phyloP scores from a whole-genome alignment of 2,797 vertebrate genomes.

The Leptoclinus maculatus region DNA sequence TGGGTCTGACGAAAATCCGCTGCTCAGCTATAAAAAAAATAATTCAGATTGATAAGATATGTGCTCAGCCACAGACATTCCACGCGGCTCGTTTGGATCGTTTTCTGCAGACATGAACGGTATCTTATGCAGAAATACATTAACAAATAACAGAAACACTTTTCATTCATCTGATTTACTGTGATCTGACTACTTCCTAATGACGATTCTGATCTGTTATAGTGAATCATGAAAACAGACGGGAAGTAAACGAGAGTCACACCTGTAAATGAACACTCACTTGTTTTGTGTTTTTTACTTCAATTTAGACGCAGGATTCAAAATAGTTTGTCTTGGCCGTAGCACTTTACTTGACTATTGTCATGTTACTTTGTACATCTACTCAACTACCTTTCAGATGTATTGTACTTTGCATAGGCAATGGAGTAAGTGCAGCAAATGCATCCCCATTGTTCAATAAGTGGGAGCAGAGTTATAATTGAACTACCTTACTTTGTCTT shows the following conservation, averaged over 20 bases:
- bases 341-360: neutral
- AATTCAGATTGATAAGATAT: slow-evolving; percentile 52
- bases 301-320: neutral
- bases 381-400: too few species aligned
- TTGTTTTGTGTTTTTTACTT: neutral
- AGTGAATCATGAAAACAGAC: neutral
- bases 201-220: neutral
- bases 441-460: neutral
- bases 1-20: slow-evolving; percentile 48
- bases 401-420: neutral
- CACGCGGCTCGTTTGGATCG: slow-evolving; percentile 13
- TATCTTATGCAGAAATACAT: neutral
- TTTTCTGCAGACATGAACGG: slow-evolving; percentile 14
- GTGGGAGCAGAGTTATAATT: neutral
- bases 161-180: neutral
- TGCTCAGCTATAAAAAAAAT: slow-evolving; percentile 41
- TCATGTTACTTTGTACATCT: too few species aligned
- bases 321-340: neutral
- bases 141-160: neutral
- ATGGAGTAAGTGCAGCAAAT: neutral
- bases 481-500: neutral
- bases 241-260: neutral
- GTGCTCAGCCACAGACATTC: slow-evolving; percentile 1
- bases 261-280: neutral
- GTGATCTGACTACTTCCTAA: neutral